Conservation (phyloP, 2,113 vertebrate species). For the Corythaeola cristata region DNA sequence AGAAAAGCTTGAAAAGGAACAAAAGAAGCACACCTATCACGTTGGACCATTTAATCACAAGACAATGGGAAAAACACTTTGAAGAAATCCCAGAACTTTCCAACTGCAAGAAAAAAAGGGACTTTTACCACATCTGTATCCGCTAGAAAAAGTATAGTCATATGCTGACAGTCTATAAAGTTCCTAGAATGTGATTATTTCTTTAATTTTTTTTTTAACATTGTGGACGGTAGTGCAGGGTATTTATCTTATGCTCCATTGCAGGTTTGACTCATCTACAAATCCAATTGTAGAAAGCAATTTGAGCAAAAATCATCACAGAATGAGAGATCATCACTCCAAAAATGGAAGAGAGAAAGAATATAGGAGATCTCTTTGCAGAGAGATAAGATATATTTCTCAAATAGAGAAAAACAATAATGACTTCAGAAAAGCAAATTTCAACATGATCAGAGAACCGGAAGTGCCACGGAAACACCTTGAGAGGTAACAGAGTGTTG, state of each 20-base stretch:
- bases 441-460: neutral
- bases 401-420: neutral
- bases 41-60: neutral
- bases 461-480: neutral
- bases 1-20: neutral
- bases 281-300: neutral
- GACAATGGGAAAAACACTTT: neutral
- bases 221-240: fast-evolving
- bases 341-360: neutral
- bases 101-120: neutral
- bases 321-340: neutral
- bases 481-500: neutral
- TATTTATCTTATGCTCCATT: neutral
- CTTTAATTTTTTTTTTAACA: neutral
- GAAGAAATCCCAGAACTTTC: neutral
- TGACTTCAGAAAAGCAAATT: neutral
- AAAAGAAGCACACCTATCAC: neutral
- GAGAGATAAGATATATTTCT: neutral
- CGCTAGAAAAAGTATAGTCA: neutral
- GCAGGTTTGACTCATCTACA: neutral
- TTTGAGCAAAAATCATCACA: neutral
- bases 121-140: neutral
- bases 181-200: neutral
- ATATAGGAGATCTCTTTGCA: neutral
- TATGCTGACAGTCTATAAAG: neutral